Conservation (phyloP, 2,797 vertebrate species). For the Neopelma chrysocephalum region DNA sequence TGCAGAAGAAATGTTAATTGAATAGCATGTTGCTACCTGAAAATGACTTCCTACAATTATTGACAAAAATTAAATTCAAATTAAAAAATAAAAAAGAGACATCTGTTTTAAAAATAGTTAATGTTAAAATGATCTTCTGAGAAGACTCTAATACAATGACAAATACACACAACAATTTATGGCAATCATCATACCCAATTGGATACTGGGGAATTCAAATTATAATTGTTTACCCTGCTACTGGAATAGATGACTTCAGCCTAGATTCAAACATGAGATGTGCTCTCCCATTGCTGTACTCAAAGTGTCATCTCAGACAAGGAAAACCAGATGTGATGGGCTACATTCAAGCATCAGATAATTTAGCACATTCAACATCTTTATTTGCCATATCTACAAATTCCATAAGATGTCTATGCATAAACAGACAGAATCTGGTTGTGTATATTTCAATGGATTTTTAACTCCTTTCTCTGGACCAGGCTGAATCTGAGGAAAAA, state of each 20-base stretch:
- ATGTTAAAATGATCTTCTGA: neutral
- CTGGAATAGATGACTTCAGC: neutral
- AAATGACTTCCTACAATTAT: neutral
- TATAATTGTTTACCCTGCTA: neutral
- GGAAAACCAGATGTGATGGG: neutral
- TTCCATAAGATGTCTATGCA: neutral
- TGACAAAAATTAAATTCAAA: constrained; percentile 1
- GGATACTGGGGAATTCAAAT: neutral
- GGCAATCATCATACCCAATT: neutral
- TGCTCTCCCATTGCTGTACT: neutral
- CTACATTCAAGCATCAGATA: neutral
- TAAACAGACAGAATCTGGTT: neutral
- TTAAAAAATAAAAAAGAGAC: neutral
- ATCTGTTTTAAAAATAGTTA: neutral
- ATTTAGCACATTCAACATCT: neutral
- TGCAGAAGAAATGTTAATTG: neutral
- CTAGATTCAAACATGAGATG: neutral
- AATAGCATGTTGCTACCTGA: neutral
- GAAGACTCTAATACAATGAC: neutral
- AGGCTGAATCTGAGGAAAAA: neutral
- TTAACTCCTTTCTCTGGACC: neutral
- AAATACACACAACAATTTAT: neutral
- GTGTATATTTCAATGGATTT: neutral
- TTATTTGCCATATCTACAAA: neutral
- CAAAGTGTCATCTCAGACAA: neutral